A percentile compares a stretch with the other conserved stretches of the same genome.
Conservation (phyloP, 2,113 vertebrate species). For the Forbesichthys agassizii region DNA sequence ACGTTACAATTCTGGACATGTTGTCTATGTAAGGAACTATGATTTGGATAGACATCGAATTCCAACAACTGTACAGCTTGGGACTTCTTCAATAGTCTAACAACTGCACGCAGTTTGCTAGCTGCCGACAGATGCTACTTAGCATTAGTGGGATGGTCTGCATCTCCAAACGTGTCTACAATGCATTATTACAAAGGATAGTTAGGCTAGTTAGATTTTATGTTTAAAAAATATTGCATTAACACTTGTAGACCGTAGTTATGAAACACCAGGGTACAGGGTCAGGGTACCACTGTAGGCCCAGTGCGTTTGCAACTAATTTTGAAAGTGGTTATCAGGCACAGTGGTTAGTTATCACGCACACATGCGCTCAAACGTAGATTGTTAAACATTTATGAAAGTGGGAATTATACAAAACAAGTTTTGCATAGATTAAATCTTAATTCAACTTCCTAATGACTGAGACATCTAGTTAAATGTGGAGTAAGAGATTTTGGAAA, state of each 20-base stretch:
- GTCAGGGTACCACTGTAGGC: background rate
- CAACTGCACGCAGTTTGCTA: background rate
- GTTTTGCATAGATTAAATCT: background rate
- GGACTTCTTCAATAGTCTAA: background rate
- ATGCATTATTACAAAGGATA: too few species aligned
- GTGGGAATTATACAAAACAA: background rate
- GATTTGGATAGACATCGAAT: accelerated
- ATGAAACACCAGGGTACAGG: background rate
- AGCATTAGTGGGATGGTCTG: conserved; percentile 36
- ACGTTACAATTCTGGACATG: background rate
- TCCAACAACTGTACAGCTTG: background rate
- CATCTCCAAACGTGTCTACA: background rate
- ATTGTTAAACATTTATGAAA: background rate
- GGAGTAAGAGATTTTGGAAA: too few species aligned
- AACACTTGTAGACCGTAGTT: background rate
- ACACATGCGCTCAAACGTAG: background rate
- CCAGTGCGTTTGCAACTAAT: background rate
- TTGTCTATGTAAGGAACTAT: background rate
- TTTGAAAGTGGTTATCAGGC: background rate
- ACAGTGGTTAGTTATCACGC: background rate
- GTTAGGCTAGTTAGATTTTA: too few species aligned
- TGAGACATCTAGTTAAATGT: too few species aligned
- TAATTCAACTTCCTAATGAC: too few species aligned
- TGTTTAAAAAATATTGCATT: too few species aligned
- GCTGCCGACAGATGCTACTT: conserved; percentile 28